Conservation (phyloP, 2,113 vertebrate species). For the Tachuris rubrigastra region DNA sequence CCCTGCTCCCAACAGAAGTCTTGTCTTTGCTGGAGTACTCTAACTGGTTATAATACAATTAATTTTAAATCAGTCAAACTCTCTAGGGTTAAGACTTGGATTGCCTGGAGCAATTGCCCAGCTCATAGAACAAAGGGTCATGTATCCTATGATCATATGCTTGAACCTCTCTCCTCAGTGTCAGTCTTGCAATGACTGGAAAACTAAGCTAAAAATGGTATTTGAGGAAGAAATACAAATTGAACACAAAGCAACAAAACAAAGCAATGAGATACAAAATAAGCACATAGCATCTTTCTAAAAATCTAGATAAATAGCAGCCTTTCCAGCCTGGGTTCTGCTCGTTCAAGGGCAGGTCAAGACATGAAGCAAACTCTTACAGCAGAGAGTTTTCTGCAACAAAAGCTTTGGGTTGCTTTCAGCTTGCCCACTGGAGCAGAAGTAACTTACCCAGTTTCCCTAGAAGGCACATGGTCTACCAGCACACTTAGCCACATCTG, state of each 20-base stretch:
- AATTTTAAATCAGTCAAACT: not conserved
- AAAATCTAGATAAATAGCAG: not conserved
- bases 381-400: not conserved
- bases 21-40: not conserved
- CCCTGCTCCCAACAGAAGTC: not conserved
- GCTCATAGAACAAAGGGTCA: not conserved
- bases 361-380: not conserved
- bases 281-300: not conserved
- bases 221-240: not conserved
- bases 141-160: not conserved
- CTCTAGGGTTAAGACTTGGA: not conserved
- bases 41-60: not conserved
- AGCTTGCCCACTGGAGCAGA: not conserved
- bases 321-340: not conserved
- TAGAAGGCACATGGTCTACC: not conserved
- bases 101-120: not conserved
- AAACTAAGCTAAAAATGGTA: not conserved
- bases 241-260: not conserved
- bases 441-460: not conserved
- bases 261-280: not conserved
- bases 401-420: not conserved
- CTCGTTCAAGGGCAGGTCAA: not conserved
- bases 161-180: not conserved
- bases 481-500: not conserved
- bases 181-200: not conserved